Percentiles rank a stretch among this genome's conserved stretches.
Evolutionary conservation across 2,888 invertebrate species (phyloP).

Genomic region (Plagiodera versicolora): DNA sequence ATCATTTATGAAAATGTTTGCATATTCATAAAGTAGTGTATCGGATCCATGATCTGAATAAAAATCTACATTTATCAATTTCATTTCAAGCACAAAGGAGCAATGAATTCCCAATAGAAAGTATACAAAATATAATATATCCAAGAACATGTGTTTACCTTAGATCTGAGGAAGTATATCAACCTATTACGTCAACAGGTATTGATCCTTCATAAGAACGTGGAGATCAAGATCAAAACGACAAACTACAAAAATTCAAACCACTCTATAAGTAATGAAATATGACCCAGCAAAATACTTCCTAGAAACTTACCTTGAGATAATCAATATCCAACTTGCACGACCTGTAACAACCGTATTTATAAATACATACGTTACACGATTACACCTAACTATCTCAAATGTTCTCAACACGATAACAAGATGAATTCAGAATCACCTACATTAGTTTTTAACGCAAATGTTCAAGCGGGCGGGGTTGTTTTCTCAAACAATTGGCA

Average conservation of each 20-base stretch:
- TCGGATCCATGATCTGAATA: no score
- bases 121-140: no score
- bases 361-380: background rate
- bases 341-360: background rate
- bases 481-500: conserved; percentile 27
- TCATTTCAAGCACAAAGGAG: no score
- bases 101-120: no score
- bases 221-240: no score
- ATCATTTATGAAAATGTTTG: no score
- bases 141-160: background rate
- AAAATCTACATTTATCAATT: no score
- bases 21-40: no score
- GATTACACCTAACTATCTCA: background rate
- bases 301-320: background rate
- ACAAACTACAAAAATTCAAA: no score
- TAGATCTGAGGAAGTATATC: no score
- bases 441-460: conserved; percentile 2
- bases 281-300: background rate
- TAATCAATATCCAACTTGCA: background rate
- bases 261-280: no score
- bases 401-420: background rate
- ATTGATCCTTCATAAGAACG: background rate
- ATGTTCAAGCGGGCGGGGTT: conserved; percentile 30
- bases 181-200: background rate
- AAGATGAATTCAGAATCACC: background rate